Percentiles rank a stretch among this genome's conserved stretches.
phyloP scores from a whole-genome alignment of 1,140 invertebrate species.

The Tetragnatha versicolor region DNA sequence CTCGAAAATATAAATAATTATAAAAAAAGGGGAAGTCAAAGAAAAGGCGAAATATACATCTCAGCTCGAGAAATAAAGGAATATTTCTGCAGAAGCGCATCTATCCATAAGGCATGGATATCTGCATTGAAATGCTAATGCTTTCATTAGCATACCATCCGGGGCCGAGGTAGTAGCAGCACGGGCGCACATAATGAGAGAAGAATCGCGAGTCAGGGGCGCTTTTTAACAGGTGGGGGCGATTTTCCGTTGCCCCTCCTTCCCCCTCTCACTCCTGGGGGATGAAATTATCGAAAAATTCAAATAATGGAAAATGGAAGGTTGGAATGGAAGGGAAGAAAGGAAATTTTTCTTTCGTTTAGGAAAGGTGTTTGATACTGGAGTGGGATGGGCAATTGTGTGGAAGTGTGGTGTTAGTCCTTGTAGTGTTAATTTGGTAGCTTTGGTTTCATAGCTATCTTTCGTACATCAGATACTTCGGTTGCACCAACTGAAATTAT shows the following conservation, averaged over 20 bases:
- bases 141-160: slow-evolving; percentile 45
- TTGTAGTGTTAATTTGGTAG: no score
- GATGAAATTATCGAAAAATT: slow-evolving; percentile 55
- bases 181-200: slow-evolving; percentile 40
- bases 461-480: no score
- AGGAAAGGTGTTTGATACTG: slow-evolving; percentile 52
- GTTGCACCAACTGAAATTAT: no score
- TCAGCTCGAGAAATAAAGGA: slow-evolving; percentile 46
- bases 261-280: slow-evolving; percentile 21
- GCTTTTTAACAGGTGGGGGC: slow-evolving; percentile 43
- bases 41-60: not conserved
- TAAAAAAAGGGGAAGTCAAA: not conserved
- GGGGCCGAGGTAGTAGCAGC: no score
- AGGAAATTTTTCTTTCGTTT: no score
- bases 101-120: slow-evolving; percentile 33
- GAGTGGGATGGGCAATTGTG: no score
- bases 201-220: slow-evolving; percentile 49
- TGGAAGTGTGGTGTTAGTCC: no score
- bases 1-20: slow-evolving; percentile 1
- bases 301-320: slow-evolving; percentile 47
- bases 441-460: no score
- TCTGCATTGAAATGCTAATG: slow-evolving; percentile 54
- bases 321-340: no score
- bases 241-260: slow-evolving; percentile 21
- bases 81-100: slow-evolving; percentile 3